Evolutionary conservation across 1,140 invertebrate species (phyloP).

Genomic region (Muscidifurax raptorellus): DNA sequence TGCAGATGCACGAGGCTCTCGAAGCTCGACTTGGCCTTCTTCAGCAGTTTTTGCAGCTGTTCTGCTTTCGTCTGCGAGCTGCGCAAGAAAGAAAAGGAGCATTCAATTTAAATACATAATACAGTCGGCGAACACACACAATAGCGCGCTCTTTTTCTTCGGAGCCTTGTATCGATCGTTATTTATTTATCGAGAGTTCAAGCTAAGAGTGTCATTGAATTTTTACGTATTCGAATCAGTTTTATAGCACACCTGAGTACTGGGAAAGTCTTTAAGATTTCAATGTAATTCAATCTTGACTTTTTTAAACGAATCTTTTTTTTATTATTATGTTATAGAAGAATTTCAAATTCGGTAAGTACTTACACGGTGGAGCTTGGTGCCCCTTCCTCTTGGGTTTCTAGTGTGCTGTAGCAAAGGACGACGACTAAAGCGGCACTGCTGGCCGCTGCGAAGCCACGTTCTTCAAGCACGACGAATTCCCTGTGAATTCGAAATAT

Average conservation of each 20-base stretch:
- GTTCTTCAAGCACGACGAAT: constrained; percentile 67
- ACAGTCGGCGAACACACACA: background rate
- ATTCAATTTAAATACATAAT: constrained; percentile 13
- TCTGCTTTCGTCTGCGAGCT: constrained; percentile 63
- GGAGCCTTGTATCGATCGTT: too few species aligned
- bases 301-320: too few species aligned
- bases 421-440: constrained; percentile 70
- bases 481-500: constrained; percentile 60
- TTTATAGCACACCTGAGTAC: too few species aligned
- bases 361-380: constrained; percentile 28
- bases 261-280: too few species aligned
- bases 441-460: constrained; percentile 71
- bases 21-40: constrained; percentile 59
- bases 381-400: constrained; percentile 62
- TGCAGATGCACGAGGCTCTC: constrained; percentile 62
- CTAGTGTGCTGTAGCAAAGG: constrained; percentile 66
- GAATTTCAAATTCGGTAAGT: too few species aligned
- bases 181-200: too few species aligned
- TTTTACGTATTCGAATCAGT: too few species aligned
- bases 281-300: too few species aligned
- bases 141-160: too few species aligned
- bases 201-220: too few species aligned
- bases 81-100: constrained; percentile 49
- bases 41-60: constrained; percentile 64
- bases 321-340: too few species aligned